phyloP scores from a whole-genome alignment of 2,888 invertebrate species.

The Epistrophe eligans region DNA sequence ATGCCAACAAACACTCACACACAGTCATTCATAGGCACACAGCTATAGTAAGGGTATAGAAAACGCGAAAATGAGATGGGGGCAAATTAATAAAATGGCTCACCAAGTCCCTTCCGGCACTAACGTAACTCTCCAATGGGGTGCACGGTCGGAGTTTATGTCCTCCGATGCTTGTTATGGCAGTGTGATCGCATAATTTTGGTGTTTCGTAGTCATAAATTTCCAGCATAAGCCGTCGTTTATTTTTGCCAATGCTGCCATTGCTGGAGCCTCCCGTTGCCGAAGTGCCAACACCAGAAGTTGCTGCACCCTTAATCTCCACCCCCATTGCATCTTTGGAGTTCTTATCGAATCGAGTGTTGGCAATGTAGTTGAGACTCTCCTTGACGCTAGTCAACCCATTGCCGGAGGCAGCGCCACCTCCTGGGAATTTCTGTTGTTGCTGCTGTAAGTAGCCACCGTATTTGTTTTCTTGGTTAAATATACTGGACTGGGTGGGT shows the following conservation, averaged over 20 bases:
- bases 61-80: conserved; percentile 18
- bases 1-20: conserved; percentile 65
- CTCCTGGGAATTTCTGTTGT: conserved; percentile 77
- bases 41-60: neutral
- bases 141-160: conserved; percentile 89
- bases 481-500: conserved; percentile 84
- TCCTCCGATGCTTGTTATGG: conserved; percentile 84
- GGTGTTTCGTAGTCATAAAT: conserved; percentile 91
- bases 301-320: conserved; percentile 49
- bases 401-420: conserved; percentile 74
- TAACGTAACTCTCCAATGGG: conserved; percentile 91
- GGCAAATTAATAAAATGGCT: conserved; percentile 77
- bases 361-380: conserved; percentile 82
- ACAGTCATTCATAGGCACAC: conserved; percentile 3
- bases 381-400: conserved; percentile 82
- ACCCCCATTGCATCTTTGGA: conserved; percentile 75
- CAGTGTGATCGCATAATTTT: conserved; percentile 92
- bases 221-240: conserved; percentile 86
- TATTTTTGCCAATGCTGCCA: conserved; percentile 79
- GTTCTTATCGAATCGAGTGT: conserved; percentile 77
- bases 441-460: conserved; percentile 82
- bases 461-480: conserved; percentile 84
- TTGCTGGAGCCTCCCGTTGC: conserved; percentile 52
- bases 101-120: conserved; percentile 84
- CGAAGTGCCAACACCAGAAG: conserved; percentile 66